Base-by-base conservation (phyloP, 37 sponge, comb jelly and placozoan species). In the Crambe crambe region DNA sequence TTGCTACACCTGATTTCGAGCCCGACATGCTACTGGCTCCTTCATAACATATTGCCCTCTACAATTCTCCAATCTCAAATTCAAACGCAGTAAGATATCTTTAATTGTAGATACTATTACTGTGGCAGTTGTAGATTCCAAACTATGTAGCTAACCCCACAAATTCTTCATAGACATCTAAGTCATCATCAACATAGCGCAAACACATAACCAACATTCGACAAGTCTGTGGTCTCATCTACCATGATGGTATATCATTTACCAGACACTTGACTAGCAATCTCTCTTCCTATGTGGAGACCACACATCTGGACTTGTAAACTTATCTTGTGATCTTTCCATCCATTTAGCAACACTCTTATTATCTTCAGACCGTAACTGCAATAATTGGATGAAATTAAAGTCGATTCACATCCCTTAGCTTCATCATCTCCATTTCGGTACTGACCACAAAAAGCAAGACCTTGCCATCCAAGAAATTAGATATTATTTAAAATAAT, bases 401-500 rank as follows among this genome's bases (percentile, higher is more conserved):
- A 12, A 47, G 12, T 47, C 51, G 12, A 47, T 47, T 47, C 51
- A 47, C 51, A 47, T 47, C 51, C 51, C 12, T 47, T 12, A 47
- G 10, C 12, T 6, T 6, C 6, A 6, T 47, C 51, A 47, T 47
- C 51, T 15, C 51, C 12, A 15, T 15, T 47, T 12, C 12, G 6
- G 51, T 15, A 47, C 12, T 12, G 51, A 15, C 51, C 51, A 15
- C 51, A 12, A 47, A 47, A 47, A 47, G 51, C 51, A 15, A 47
- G 12, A 47, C 51, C 51, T 12, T 47, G 51, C 12, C 51, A 15
- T 15, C 10, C 51, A 47, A 47, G 51, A 12, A 15, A 47, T 47
- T 12, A 12, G 21, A 70, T 80, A 42, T 68, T 71, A 37, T 25
- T 71, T 37, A 80, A 37, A 54, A 70, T 80, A 23, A 71, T 70